Evolutionary conservation across 2,888 invertebrate genomes (phyloP).

Genomic region (Meandrusa payeni): DNA sequence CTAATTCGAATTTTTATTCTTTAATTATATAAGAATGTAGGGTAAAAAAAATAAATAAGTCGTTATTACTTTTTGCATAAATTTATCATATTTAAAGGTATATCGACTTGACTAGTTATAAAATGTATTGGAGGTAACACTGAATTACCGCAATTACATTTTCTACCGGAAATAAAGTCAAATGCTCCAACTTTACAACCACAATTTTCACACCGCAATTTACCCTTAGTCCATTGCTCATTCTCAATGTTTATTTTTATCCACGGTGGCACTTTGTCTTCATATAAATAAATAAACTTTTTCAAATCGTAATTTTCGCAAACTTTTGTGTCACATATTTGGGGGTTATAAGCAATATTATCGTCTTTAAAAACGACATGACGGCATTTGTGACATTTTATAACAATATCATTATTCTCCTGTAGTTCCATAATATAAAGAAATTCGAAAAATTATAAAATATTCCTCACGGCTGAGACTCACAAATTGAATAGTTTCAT

Average conservation of each 20-base stretch:
- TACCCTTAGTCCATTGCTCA: slow-evolving; percentile 84
- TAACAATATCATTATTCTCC: slow-evolving; percentile 26
- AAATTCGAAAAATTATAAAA: not conserved
- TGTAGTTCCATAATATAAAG: not conserved
- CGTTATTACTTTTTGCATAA: slow-evolving; percentile 12
- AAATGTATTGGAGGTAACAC: slow-evolving; percentile 82
- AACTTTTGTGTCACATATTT: slow-evolving; percentile 37
- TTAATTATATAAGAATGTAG: no score
- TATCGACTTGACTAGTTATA: slow-evolving; percentile 83
- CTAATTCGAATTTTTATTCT: no score
- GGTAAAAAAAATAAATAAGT: slow-evolving; percentile 18
- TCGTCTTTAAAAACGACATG: slow-evolving; percentile 49
- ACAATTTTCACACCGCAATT: slow-evolving; percentile 83
- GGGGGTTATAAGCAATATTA: slow-evolving; percentile 31
- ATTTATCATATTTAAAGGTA: slow-evolving; percentile 41
- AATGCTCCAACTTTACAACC: slow-evolving; percentile 83
- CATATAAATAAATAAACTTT: slow-evolving; percentile 72
- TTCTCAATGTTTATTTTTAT: slow-evolving; percentile 72
- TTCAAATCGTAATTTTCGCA: slow-evolving; percentile 55
- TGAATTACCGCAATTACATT: slow-evolving; percentile 80
- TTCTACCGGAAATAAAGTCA: slow-evolving; percentile 83
- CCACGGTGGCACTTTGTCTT: slow-evolving; percentile 81
- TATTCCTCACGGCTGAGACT: no score
- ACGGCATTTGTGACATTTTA: slow-evolving; percentile 75
- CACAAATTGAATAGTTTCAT: no score